Conservation (phyloP, 2,888 invertebrate genomes). For the Colletes collaris region DNA sequence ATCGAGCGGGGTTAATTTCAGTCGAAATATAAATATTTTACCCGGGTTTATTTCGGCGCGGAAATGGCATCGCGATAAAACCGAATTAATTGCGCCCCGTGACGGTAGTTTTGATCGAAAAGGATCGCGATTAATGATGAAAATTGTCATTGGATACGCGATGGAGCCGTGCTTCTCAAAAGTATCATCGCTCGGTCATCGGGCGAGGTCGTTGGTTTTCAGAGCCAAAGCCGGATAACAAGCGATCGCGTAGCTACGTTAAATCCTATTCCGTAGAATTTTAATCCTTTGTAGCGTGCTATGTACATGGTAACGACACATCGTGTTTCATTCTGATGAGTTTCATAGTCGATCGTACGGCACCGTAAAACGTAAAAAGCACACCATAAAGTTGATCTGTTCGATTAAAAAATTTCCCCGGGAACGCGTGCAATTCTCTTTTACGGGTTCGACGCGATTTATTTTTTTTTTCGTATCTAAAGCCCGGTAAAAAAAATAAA, state of each 20-base stretch:
- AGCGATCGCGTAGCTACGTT: background rate
- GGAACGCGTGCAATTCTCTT: background rate
- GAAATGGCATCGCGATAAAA: background rate
- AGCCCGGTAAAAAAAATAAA: no score
- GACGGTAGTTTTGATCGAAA: background rate
- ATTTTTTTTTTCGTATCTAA: no score
- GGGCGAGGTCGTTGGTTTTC: background rate
- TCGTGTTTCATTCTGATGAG: background rate
- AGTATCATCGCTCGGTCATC: slow-evolving; percentile 1
- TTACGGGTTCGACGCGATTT: background rate
- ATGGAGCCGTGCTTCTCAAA: background rate
- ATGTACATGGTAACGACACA: background rate
- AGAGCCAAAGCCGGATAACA: slow-evolving; percentile 2
- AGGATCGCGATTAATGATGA: background rate
- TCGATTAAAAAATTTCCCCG: background rate
- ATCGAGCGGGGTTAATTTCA: no score
- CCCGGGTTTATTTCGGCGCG: background rate
- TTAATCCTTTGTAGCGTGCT: slow-evolving; percentile 2
- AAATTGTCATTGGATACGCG: background rate
- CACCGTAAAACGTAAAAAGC: background rate
- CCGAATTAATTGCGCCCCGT: background rate
- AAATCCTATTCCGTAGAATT: slow-evolving; percentile 10
- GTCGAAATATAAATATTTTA: no score
- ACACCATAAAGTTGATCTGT: background rate
- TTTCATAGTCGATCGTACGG: background rate